Conservation (phyloP, 2,113 vertebrate species). For the Petaurus breviceps region DNA sequence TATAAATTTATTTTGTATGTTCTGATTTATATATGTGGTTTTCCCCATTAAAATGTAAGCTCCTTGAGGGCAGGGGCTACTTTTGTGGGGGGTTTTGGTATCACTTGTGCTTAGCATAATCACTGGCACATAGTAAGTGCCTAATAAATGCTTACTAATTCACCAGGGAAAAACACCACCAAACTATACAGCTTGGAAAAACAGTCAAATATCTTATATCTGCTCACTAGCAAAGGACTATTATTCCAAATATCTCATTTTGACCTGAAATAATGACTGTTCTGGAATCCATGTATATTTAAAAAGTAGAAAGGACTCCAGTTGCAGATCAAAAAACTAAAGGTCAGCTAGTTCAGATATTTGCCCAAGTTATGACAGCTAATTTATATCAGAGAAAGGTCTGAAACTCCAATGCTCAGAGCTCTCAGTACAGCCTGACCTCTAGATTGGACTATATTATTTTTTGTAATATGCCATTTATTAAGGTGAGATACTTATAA, state of each 20-base stretch:
- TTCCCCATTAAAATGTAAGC: neutral
- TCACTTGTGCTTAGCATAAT: neutral
- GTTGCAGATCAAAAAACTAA: conserved; percentile 33
- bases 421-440: conserved; percentile 1
- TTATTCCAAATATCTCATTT: neutral
- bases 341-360: neutral
- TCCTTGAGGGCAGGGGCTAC: neutral
- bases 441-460: neutral
- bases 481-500: neutral
- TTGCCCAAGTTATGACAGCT: conserved; percentile 4
- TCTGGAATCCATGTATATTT: neutral
- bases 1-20: neutral
- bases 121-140: neutral
- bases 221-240: neutral
- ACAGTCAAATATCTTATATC: conserved; percentile 6
- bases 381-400: neutral
- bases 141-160: neutral
- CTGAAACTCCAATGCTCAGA: neutral
- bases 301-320: neutral
- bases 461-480: neutral
- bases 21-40: neutral
- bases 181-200: neutral
- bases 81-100: neutral
- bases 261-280: neutral
- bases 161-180: neutral